Percentiles rank a stretch among this genome's conserved stretches.
These are phyloP conservation scores for Tetragnatha montana DNA, from an alignment of 2,888 invertebrate genomes.

Conservation along the genomic window DNA sequence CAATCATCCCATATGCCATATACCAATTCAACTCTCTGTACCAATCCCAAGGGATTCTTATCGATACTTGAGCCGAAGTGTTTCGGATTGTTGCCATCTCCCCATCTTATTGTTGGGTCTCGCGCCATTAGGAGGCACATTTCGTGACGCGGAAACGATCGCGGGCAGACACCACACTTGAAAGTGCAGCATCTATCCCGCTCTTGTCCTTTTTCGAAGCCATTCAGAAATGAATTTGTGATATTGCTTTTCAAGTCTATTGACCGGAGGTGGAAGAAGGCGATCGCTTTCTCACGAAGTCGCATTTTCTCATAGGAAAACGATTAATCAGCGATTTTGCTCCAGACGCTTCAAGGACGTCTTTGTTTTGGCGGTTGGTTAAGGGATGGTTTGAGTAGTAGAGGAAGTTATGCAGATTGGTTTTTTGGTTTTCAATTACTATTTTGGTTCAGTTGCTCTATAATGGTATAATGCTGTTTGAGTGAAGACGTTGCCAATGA, in stretches of 20 bases:
- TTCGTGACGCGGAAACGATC: constrained; percentile 62
- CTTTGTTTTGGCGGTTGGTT: not conserved
- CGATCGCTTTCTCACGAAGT: not conserved
- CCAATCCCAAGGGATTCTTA: constrained; percentile 12
- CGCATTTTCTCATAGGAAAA: not conserved
- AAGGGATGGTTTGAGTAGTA: too few species aligned
- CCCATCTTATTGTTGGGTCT: constrained; percentile 32
- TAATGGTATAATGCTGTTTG: too few species aligned
- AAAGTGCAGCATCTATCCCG: constrained; percentile 13
- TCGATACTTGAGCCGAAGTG: constrained; percentile 29
- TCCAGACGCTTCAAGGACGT: not conserved
- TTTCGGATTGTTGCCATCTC: constrained; percentile 39
- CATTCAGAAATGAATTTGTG: not conserved
- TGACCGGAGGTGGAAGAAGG: constrained; percentile 29
- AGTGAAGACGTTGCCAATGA: too few species aligned
- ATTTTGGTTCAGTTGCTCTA: too few species aligned
- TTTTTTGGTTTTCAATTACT: too few species aligned
- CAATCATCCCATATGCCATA: constrained; percentile 11
- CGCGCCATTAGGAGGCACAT: constrained; percentile 27
- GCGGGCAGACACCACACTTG: constrained; percentile 16
- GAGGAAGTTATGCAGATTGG: too few species aligned
- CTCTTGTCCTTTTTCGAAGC: constrained; percentile 10
- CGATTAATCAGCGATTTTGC: not conserved
- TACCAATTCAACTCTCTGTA: too few species aligned
- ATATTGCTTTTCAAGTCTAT: constrained; percentile 26